Percentiles rank a stretch among this genome's conserved stretches.
These are phyloP conservation scores for Pseudomyrmex concolor DNA, from an alignment of 1,140 invertebrate species.

Conservation along the genomic window DNA sequence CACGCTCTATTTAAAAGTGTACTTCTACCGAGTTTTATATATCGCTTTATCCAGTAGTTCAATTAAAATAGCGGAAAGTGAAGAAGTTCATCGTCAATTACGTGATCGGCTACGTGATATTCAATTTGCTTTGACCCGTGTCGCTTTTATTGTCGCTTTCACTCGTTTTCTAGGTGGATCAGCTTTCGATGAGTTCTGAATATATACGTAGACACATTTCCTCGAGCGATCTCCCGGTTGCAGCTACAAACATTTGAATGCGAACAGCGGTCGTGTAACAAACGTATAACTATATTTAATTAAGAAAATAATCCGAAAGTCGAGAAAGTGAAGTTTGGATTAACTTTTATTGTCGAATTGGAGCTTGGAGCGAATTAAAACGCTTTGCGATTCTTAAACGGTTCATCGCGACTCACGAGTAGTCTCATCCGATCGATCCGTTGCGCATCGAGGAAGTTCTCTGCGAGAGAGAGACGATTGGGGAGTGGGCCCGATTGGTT, in stretches of 20 bases:
- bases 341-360: not conserved
- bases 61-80: slow-evolving; percentile 10
- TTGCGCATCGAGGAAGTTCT: slow-evolving; percentile 40
- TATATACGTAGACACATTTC: not conserved
- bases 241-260: too few relatives aligned
- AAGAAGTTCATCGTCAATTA: slow-evolving; percentile 48
- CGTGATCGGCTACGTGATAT: slow-evolving; percentile 25
- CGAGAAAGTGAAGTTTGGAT: not conserved
- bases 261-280: too few relatives aligned
- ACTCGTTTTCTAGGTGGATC: slow-evolving; percentile 26
- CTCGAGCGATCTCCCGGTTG: not conserved
- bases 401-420: slow-evolving; percentile 26
- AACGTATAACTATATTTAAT: not conserved
- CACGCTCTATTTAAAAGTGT: too few relatives aligned
- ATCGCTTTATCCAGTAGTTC: not conserved
- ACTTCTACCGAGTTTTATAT: not conserved
- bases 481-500: slow-evolving; percentile 46
- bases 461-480: slow-evolving; percentile 28
- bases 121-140: slow-evolving; percentile 35
- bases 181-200: slow-evolving; percentile 27
- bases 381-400: not conserved
- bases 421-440: slow-evolving; percentile 35
- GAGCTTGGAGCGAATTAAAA: not conserved
- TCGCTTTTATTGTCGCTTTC: slow-evolving; percentile 52
- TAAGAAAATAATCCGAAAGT: not conserved